Evolutionary conservation across 2,113 vertebrate species (phyloP), one percentile per base, ranked within the genome.

Genomic region (Phrynocephalus versicolor): DNA sequence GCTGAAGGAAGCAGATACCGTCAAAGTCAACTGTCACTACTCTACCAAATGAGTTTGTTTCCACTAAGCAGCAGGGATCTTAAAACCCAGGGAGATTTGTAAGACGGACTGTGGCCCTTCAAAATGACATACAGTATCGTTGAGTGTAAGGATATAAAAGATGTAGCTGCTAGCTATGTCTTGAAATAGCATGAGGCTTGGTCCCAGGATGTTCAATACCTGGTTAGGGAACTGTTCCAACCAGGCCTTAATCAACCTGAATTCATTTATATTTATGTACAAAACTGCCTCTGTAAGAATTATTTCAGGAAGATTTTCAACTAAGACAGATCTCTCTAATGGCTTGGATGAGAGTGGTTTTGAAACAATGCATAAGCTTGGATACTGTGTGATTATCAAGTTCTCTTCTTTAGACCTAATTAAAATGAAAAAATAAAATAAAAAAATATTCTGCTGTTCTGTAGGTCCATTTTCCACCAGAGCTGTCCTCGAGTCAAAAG

Each of bases 381-480:
- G 82, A 84, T 85, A 84, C 41, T 41, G 10, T 39, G 80, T 64
- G 58, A 81, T 85, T 80, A 25, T 60, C 23, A 86, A 81, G 27
- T 77, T 89, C 91, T 85, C 81, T 51, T 85, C 41, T 57, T 86
- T 45, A 1, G 81, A 6, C 30, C 64, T 81, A 37, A 37, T 71
- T 70, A 19, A 3, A 65, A 67, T 25, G 30, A 30, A 65, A 67
- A 80, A 51, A 51, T 51, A 10, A 51, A 51, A 51, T 6, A 51
- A 6, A 76, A 79, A 83, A 16, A 27, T 65, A 3, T 6, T 27
- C 30, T 76, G 41, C 72, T 83, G 70, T 90, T 86, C 69, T 62
- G 19, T 23, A 84, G 14, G 15, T 65, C 55, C 45, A 88, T 88
- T 88, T 89, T 93, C 82, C 77, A 69, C 37, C 80, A 72, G 41